Evolutionary conservation across 2,113 vertebrate species (phyloP), one percentile per base, ranked within the genome.

Genomic region (Romanogobio albipinnatus): DNA sequence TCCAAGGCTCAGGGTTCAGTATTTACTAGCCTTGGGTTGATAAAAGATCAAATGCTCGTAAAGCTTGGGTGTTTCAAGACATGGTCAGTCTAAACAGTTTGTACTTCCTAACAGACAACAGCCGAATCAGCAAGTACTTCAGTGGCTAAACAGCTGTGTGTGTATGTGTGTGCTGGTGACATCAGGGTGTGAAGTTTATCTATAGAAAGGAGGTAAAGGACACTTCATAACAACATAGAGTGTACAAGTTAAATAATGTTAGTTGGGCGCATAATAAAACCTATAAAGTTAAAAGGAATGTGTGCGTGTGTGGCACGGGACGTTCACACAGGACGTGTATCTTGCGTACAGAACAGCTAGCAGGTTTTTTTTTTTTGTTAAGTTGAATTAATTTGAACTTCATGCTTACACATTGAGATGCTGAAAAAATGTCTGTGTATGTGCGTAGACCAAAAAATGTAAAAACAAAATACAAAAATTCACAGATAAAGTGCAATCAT

Each of bases 1-100:
- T 82, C 80, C 80, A 58, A 82, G 66, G 24, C 80, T 82, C 66
- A 79, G 61, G 78, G 78, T 81, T 81, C 39, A 58, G 80, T 82
- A 17, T 82, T 82, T 71, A 71, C 66, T 10, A 33, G 49, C 80
- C 80, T 82, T 82, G 66, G 13, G 66, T 70, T 71, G 80, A 71
- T 82, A 71, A 82, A 82, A 71, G 80, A 82, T 43, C 66, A 82
- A 71, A 82, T 36, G 66, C 64, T 82, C 11, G 7, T 43, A 58
- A 71, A 8, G 49, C 33, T 71, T 43, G 47, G 66, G 66, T 56
- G 26, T 82, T 51, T 82, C 26, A 70, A 82, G 45, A 82, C 47
- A 82, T 3, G 47, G 64, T 56, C 62, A 56, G 64, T 70, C 80
- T 56, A 64, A 82, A 82, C 49, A 43, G 49, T 70, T 70, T 71